phyloP scores from a whole-genome alignment of 2,113 vertebrate species.

The Coryphaenoides rupestris region DNA sequence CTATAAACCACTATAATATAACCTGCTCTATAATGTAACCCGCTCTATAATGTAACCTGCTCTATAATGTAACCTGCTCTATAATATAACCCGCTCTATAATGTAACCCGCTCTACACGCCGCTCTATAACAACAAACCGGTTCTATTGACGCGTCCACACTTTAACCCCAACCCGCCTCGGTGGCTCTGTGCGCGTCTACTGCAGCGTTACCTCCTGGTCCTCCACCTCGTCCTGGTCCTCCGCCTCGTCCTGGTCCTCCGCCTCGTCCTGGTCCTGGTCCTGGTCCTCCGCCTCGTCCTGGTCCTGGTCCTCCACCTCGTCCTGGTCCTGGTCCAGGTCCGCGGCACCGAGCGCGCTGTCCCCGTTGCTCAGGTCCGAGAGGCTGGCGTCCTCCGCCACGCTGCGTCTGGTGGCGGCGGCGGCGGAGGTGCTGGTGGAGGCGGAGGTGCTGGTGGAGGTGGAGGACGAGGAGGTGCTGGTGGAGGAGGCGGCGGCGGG shows the following conservation, averaged over 20 bases:
- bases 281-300: constrained; percentile 65
- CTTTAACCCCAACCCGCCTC: not conserved
- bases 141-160: not conserved
- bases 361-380: constrained; percentile 74
- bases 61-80: too few species aligned
- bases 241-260: constrained; percentile 62
- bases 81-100: too few species aligned
- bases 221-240: constrained; percentile 58
- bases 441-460: too few species aligned
- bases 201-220: constrained; percentile 62
- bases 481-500: too few species aligned
- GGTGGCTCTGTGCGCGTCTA: too few species aligned
- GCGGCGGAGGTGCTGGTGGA: too few species aligned
- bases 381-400: constrained; percentile 70
- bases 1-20: too few species aligned
- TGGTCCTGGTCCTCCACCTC: constrained; percentile 64
- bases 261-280: constrained; percentile 55
- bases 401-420: constrained; percentile 62
- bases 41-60: too few species aligned
- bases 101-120: too few species aligned
- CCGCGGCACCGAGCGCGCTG: constrained; percentile 68
- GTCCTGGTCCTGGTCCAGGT: constrained; percentile 59
- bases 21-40: too few species aligned
- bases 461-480: too few species aligned
- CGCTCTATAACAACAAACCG: not conserved